These are phyloP conservation scores for Malaclemys terrapin DNA, from an alignment of 2,113 vertebrate species.

Conservation along the genomic window DNA sequence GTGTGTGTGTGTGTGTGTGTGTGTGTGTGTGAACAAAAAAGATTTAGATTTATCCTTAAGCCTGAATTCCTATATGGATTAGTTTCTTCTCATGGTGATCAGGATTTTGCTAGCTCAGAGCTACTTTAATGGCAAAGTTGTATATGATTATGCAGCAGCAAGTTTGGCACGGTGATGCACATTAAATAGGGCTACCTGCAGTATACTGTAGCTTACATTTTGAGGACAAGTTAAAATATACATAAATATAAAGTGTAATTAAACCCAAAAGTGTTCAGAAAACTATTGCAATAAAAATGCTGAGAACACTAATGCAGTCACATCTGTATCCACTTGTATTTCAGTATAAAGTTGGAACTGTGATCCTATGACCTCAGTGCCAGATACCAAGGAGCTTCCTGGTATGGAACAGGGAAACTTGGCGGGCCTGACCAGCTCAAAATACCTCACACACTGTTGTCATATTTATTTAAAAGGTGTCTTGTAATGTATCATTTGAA, in stretches of 20 bases:
- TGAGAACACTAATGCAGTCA: background rate
- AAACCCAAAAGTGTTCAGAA: rapidly evolving
- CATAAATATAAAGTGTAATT: background rate
- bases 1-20: background rate
- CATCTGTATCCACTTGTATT: background rate
- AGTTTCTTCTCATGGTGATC: background rate
- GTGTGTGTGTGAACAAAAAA: background rate
- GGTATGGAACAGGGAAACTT: no score
- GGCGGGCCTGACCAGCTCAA: no score
- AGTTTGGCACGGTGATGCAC: background rate
- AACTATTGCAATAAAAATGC: background rate
- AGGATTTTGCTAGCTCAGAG: background rate
- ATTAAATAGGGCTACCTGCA: background rate
- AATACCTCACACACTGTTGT: no score
- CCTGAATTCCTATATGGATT: conserved; percentile 17
- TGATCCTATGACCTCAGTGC: no score
- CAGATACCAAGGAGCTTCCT: no score
- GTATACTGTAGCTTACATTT: background rate
- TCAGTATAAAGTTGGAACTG: background rate
- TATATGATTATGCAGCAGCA: background rate
- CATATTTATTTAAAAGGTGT: no score
- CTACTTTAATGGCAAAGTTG: background rate
- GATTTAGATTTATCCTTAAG: conserved; percentile 20
- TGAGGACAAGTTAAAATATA: no score
- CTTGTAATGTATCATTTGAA: no score